These are phyloP conservation scores for Dryadula phaetusa DNA, from an alignment of 2,888 invertebrate genomes.

Conservation along the genomic window DNA sequence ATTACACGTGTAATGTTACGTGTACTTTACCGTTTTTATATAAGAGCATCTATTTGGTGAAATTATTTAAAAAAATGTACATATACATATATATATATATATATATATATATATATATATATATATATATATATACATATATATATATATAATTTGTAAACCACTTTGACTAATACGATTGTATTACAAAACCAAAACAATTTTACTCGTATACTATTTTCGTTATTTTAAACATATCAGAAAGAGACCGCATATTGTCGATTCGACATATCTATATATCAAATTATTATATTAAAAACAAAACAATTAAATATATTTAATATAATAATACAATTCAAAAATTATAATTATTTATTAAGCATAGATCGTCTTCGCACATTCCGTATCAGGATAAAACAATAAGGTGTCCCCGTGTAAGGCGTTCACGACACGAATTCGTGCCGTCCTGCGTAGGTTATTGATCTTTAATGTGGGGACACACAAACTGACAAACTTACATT, in stretches of 20 bases:
- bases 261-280: too few relatives aligned
- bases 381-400: conserved; percentile 47
- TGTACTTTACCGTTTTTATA: background rate
- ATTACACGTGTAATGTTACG: background rate
- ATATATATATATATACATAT: too few relatives aligned
- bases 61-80: background rate
- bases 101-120: too few relatives aligned
- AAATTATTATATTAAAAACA: too few relatives aligned
- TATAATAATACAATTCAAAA: background rate
- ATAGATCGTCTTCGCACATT: conserved; percentile 18
- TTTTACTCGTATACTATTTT: too few relatives aligned
- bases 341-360: conserved; percentile 11
- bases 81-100: too few relatives aligned
- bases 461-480: conserved; percentile 43
- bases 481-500: conserved; percentile 27
- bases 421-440: conserved; percentile 59
- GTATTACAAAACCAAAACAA: too few relatives aligned
- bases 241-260: too few relatives aligned
- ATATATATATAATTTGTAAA: too few relatives aligned
- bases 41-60: background rate
- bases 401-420: conserved; percentile 40
- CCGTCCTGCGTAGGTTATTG: conserved; percentile 53
- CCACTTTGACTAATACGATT: too few relatives aligned
- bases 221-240: too few relatives aligned
- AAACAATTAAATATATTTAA: background rate